Evolutionary conservation across 2,888 invertebrate genomes (phyloP).

Genomic region (Eupeodes luniger): DNA sequence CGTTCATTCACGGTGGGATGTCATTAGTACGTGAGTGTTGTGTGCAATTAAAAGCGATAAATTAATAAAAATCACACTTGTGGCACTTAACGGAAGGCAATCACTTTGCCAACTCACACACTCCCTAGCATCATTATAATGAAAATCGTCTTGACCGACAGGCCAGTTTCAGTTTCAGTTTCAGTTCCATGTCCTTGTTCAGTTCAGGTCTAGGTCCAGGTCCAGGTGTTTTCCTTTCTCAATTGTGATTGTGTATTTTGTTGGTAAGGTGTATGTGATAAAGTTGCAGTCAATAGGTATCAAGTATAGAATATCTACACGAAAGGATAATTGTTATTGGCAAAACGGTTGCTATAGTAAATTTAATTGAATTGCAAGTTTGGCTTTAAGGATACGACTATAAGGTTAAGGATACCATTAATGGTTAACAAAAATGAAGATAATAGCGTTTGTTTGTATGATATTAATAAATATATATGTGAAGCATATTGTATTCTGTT

Average conservation of each 20-base stretch:
- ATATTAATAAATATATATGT: neutral
- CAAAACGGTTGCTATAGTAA: slow-evolving; percentile 57
- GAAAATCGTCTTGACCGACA: slow-evolving; percentile 49
- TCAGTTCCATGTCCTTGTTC: neutral
- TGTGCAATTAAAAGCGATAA: slow-evolving; percentile 62
- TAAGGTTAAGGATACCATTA: neutral
- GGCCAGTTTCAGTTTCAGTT: neutral
- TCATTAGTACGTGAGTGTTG: slow-evolving; percentile 63
- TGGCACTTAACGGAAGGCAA: slow-evolving; percentile 63
- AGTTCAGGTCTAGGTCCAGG: neutral
- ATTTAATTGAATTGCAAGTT: slow-evolving; percentile 60
- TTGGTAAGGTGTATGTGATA: neutral
- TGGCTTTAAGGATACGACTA: slow-evolving; percentile 28
- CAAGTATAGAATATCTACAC: slow-evolving; percentile 34
- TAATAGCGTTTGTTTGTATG: neutral
- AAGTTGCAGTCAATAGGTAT: slow-evolving; percentile 43
- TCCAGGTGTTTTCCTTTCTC: slow-evolving; percentile 6
- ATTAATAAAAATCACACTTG: slow-evolving; percentile 63
- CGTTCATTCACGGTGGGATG: slow-evolving; percentile 18
- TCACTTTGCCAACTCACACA: slow-evolving; percentile 37
- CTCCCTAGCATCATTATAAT: slow-evolving; percentile 41
- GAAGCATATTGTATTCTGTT: neutral
- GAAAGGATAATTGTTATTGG: slow-evolving; percentile 63
- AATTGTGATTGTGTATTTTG: neutral
- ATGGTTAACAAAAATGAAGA: slow-evolving; percentile 16